phyloP scores from a whole-genome alignment of 2,888 invertebrate genomes.

The Listrodromus nycthemerus region DNA sequence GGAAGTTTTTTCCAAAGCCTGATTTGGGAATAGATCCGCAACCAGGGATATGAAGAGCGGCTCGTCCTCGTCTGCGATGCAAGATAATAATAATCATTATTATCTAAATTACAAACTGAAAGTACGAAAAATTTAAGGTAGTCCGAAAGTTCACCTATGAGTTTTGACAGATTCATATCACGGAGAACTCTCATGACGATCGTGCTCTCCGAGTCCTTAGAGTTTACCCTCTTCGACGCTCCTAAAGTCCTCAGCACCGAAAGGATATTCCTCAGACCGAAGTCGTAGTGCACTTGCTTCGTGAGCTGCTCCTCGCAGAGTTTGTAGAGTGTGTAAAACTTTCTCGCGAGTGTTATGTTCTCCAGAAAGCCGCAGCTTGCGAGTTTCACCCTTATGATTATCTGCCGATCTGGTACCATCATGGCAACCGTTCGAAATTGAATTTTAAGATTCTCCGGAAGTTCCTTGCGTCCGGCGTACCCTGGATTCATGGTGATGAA shows the following conservation, averaged over 20 bases:
- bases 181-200: slow-evolving; percentile 98
- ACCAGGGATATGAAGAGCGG: slow-evolving; percentile 98
- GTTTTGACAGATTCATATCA: slow-evolving; percentile 98
- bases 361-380: slow-evolving; percentile 98
- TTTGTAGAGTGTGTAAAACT: slow-evolving; percentile 98
- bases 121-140: neutral
- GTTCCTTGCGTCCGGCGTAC: slow-evolving; percentile 97
- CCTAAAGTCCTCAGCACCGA: slow-evolving; percentile 97
- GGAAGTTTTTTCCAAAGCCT: slow-evolving; percentile 94
- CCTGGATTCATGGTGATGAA: slow-evolving; percentile 99
- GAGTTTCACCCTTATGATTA: slow-evolving; percentile 97
- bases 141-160: slow-evolving; percentile 87
- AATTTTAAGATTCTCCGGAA: slow-evolving; percentile 98
- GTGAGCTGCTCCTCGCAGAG: slow-evolving; percentile 98
- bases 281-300: slow-evolving; percentile 98
- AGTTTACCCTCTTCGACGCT: slow-evolving; percentile 95
- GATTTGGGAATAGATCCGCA: slow-evolving; percentile 98
- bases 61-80: slow-evolving; percentile 94
- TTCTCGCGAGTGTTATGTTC: slow-evolving; percentile 96
- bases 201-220: slow-evolving; percentile 96
- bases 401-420: slow-evolving; percentile 99
- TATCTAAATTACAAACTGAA: neutral
- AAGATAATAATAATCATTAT: neutral
- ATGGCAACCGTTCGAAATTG: slow-evolving; percentile 99
- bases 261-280: slow-evolving; percentile 97